Conservation (phyloP, 2,888 invertebrate genomes). For the Hylaea fasciaria region DNA sequence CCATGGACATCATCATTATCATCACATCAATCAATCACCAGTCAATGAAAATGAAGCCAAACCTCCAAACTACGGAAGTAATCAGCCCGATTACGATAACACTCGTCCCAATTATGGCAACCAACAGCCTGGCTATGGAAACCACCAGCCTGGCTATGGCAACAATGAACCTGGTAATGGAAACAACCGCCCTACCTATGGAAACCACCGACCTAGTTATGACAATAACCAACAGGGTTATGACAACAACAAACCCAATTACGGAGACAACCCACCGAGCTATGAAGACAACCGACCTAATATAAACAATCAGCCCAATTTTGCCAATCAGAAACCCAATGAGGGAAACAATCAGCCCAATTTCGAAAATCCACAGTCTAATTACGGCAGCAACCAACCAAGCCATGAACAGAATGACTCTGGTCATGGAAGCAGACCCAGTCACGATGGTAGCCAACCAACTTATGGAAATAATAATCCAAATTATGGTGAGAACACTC, state of each 20-base stretch:
- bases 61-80: conserved; percentile 23
- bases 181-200: conserved; percentile 19
- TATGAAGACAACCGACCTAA: conserved; percentile 17
- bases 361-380: conserved; percentile 16
- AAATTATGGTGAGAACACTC: conserved; percentile 6
- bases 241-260: conserved; percentile 27
- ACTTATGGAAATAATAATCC: conserved; percentile 25
- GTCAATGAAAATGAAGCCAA: conserved; percentile 7
- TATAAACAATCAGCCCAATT: neutral
- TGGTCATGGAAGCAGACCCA: conserved; percentile 9
- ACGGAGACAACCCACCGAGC: conserved; percentile 31
- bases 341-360: conserved; percentile 30
- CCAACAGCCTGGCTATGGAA: conserved; percentile 18
- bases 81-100: conserved; percentile 21
- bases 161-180: conserved; percentile 17
- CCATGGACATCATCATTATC: conserved; percentile 36
- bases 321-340: conserved; percentile 26
- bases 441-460: conserved; percentile 31
- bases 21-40: conserved; percentile 35
- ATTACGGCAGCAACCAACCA: conserved; percentile 7
- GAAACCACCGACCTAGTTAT: conserved; percentile 23
- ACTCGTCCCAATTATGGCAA: conserved; percentile 13
- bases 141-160: conserved; percentile 22
- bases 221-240: conserved; percentile 17
- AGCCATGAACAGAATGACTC: conserved; percentile 11